Base-by-base conservation (phyloP, 2,113 vertebrate species). In the Hippocampus comes region DNA sequence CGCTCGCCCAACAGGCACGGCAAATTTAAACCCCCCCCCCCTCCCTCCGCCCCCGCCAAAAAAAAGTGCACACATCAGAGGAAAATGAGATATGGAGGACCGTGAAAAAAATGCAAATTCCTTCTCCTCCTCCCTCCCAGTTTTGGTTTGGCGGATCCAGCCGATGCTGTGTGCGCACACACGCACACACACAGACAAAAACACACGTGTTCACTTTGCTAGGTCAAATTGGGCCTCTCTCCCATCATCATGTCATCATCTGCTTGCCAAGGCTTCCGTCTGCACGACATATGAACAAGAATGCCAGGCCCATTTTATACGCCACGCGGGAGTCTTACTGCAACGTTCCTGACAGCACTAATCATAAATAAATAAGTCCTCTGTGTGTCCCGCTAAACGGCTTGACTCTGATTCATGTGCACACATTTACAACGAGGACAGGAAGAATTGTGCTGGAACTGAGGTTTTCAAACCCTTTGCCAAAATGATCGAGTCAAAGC, bases 191-290 rank as follows among this genome's bases (percentile, higher is more conserved):
- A 61, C 38, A 57, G 63, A 71, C 9, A n/a, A 17, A 4, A 17
- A 20, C 18, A 20, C 10, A 21, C 11, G 30, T 11, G 59, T 46
- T 74, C 67, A 70, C 25, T 65, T 42, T n/a, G 51, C n/a, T 41
- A 71, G 79, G 80, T 83, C 74, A 72, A 9, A 67, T 80, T 67
- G 77, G 72, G 76, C 74, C 75, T 74, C 18, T 63, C 46, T 73
- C 79, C 71, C 63, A 57, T 82, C 77, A 70, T 51, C 64, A 77
- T 82, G 74, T 80, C 20, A 80, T 77, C 75, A 67, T 78, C 76
- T n/a, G 38, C 30, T 70, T 60, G 63, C 34, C 34, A 3, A 42
- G 20, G 9, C 60, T 34, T 27, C 27, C 30, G 60, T 34, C 27
- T 30, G 15, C 57, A 60, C 25, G 9, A 41, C 5, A 65, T 20